These are phyloP conservation scores for Nebria brevicollis DNA, from an alignment of 2,888 invertebrate species.

Conservation along the genomic window DNA sequence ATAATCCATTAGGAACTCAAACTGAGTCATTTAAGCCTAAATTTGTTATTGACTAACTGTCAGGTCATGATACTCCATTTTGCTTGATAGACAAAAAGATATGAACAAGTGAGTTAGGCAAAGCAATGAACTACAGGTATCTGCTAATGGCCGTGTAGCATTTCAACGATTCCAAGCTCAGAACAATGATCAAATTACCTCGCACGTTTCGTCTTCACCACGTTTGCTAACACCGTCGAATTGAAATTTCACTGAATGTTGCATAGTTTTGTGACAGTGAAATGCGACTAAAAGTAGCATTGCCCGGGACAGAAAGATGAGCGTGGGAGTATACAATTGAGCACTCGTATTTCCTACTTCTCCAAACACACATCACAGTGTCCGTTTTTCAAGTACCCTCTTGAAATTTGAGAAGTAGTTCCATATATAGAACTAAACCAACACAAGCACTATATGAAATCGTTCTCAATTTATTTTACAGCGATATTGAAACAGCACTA, in stretches of 20 bases:
- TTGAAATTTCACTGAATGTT: constrained; percentile 36
- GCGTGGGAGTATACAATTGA: background rate
- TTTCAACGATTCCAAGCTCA: constrained; percentile 24
- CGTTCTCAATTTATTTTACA: constrained; percentile 1
- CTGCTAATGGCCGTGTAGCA: constrained; percentile 36
- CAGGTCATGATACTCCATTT: background rate
- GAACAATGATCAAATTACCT: constrained; percentile 39
- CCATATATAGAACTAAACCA: background rate
- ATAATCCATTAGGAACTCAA: background rate
- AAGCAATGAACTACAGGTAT: constrained; percentile 14
- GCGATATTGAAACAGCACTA: background rate
- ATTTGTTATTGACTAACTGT: background rate
- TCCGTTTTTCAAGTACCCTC: background rate
- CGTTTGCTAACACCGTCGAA: constrained; percentile 10
- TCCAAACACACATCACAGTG: background rate
- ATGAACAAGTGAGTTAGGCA: background rate
- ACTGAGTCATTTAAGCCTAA: background rate
- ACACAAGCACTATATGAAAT: background rate
- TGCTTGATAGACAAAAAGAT: background rate
- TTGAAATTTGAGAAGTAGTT: background rate
- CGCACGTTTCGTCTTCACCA: background rate
- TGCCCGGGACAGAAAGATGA: constrained; percentile 16
- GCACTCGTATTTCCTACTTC: background rate
- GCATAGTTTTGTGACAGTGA: constrained; percentile 38
- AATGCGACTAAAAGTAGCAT: constrained; percentile 24